These are phyloP conservation scores for Sesia bembeciformis DNA, from an alignment of 2,888 invertebrate species.

Conservation along the genomic window DNA sequence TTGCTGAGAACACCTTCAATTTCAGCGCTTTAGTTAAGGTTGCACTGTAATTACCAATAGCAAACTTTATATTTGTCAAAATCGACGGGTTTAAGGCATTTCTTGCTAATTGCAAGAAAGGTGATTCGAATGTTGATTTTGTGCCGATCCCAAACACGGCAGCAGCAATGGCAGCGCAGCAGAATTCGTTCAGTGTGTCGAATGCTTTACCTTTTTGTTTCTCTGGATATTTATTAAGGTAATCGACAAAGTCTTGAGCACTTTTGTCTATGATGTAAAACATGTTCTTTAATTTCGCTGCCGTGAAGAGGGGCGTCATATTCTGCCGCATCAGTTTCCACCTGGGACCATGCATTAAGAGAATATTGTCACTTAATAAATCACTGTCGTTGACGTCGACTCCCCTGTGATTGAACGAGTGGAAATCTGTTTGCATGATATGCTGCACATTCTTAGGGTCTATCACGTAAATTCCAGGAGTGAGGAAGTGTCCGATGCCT, in stretches of 20 bases:
- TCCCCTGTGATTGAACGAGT: constrained; percentile 33
- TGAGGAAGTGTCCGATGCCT: constrained; percentile 22
- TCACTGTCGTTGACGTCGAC: constrained; percentile 23
- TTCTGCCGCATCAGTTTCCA: constrained; percentile 50
- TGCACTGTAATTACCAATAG: constrained; percentile 12
- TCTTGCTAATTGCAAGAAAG: constrained; percentile 27
- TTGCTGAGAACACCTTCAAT: constrained; percentile 29
- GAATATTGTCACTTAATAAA: constrained; percentile 29
- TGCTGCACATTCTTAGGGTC: constrained; percentile 30
- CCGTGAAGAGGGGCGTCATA: constrained; percentile 44
- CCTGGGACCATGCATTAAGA: constrained; percentile 29
- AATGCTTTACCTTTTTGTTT: constrained; percentile 18
- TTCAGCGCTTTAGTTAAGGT: constrained; percentile 20
- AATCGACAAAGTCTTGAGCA: constrained; percentile 35
- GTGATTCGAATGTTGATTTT: constrained; percentile 38
- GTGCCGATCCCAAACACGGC: constrained; percentile 49
- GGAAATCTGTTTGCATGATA: constrained; percentile 28
- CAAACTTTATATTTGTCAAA: constrained; percentile 21
- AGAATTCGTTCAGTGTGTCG: constrained; percentile 24
- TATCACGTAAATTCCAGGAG: constrained; percentile 27
- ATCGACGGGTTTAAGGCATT: constrained; percentile 17
- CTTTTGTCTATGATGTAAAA: constrained; percentile 44
- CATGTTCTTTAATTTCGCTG: constrained; percentile 45
- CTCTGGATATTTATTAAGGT: constrained; percentile 25
- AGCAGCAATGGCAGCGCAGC: constrained; percentile 35